Percentiles rank a stretch among this genome's conserved stretches.
Conservation (phyloP, 1,140 invertebrate species). For the Leguminivora glycinivorella region DNA sequence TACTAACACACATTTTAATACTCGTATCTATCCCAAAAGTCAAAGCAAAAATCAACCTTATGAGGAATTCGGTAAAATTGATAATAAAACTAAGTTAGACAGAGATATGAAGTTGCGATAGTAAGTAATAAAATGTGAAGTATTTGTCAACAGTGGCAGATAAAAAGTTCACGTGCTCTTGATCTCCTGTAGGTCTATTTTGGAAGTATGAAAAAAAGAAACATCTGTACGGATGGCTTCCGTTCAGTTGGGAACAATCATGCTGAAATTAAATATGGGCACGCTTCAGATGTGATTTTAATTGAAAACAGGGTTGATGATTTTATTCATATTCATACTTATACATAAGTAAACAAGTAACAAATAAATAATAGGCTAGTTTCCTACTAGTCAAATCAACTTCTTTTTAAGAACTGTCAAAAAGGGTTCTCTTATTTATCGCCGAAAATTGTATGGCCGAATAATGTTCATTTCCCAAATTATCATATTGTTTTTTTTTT, state of each 20-base stretch:
- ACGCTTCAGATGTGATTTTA: constrained; percentile 5
- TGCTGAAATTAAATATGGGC: constrained; percentile 31
- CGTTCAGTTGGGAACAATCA: constrained; percentile 42
- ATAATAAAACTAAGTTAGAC: background rate
- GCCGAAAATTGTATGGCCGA: no score
- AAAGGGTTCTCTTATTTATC: no score
- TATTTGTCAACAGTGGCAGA: constrained; percentile 42
- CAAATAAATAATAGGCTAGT: no score
- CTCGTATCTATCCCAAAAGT: background rate
- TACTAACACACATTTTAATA: background rate
- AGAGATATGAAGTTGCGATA: background rate
- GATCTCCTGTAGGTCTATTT: constrained; percentile 39
- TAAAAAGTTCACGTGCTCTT: constrained; percentile 31
- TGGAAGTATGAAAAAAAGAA: constrained; percentile 37
- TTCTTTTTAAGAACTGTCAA: no score
- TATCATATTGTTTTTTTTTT: no score
- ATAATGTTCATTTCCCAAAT: no score
- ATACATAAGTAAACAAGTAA: no score
- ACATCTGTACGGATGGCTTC: constrained; percentile 47
- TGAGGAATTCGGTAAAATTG: background rate
- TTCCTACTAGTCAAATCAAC: no score
- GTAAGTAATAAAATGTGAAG: constrained; percentile 31
- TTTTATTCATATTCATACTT: background rate
- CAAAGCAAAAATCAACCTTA: background rate
- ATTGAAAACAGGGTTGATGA: background rate